Conservation (phyloP, 2,113 vertebrate species). For the Zonotrichia leucophrys region DNA sequence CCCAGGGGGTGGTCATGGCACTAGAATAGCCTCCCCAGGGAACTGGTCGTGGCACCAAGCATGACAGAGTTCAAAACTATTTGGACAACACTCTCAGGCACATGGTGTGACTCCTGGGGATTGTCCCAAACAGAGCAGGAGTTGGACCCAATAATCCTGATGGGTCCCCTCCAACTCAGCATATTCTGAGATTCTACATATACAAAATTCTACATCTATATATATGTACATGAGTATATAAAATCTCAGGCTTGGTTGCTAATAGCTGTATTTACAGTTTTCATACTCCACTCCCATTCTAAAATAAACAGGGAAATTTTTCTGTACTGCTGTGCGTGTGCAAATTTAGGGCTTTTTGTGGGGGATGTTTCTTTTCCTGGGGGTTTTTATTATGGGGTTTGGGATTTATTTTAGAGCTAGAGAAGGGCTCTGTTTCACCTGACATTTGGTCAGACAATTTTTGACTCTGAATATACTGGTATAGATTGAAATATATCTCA, state of each 20-base stretch:
- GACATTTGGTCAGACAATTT: background rate
- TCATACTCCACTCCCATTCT: background rate
- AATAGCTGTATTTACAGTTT: background rate
- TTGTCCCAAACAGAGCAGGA: background rate
- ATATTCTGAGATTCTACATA: background rate
- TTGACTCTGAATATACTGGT: background rate
- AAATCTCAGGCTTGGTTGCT: background rate
- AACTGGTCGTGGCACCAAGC: background rate
- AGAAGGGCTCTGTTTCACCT: background rate
- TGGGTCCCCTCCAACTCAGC: no score
- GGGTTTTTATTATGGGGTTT: rapidly evolving
- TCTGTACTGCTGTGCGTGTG: background rate
- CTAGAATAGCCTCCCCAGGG: background rate
- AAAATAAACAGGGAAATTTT: background rate
- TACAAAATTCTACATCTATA: no score
- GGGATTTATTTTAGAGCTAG: background rate
- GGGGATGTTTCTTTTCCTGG: rapidly evolving
- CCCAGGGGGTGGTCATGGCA: background rate
- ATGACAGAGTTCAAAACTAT: background rate
- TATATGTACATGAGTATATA: no score
- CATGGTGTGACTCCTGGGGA: background rate
- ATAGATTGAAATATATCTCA: background rate
- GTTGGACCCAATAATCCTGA: background rate
- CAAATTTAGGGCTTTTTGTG: background rate
- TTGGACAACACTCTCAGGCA: background rate